Percentiles rank a stretch among this genome's conserved stretches.
These are phyloP conservation scores for Neelides folsomi DNA, from an alignment of 2,888 invertebrate species.

Conservation along the genomic window DNA sequence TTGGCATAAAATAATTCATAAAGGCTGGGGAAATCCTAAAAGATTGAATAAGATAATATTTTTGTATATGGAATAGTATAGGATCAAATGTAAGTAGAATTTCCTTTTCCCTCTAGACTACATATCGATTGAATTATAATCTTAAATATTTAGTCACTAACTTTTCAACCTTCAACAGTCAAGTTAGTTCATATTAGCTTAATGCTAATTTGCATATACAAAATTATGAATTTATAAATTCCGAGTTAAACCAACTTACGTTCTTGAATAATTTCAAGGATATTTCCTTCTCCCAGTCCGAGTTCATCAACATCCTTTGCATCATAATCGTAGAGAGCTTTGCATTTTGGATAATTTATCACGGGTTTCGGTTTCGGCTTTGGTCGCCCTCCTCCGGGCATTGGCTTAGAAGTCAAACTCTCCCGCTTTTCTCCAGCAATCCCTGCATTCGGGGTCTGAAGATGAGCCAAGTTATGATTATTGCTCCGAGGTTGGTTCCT, in stretches of 20 bases:
- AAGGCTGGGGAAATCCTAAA: too few relatives aligned
- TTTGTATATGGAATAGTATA: too few relatives aligned
- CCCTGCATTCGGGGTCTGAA: constrained; percentile 35
- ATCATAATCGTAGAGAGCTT: constrained; percentile 49
- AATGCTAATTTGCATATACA: too few relatives aligned
- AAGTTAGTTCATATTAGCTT: too few relatives aligned
- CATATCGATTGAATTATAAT: too few relatives aligned
- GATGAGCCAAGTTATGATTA: not conserved
- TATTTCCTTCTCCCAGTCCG: constrained; percentile 47
- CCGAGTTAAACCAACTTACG: constrained; percentile 39
- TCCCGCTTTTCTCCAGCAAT: constrained; percentile 37
- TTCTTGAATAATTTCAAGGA: constrained; percentile 49
- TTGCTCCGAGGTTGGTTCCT: not conserved
- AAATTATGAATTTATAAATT: too few relatives aligned
- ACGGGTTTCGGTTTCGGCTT: constrained; percentile 40
- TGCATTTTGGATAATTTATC: constrained; percentile 40
- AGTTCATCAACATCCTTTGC: constrained; percentile 54
- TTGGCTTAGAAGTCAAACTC: constrained; percentile 30
- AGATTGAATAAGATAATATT: too few relatives aligned
- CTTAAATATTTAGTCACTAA: too few relatives aligned
- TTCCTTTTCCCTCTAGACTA: too few relatives aligned
- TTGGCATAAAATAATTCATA: too few relatives aligned
- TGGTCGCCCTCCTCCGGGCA: constrained; percentile 38
- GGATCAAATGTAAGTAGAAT: too few relatives aligned
- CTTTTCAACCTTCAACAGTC: too few relatives aligned